phyloP scores from a whole-genome alignment of 1,140 invertebrate genomes.

The Dreissena rostriformis region DNA sequence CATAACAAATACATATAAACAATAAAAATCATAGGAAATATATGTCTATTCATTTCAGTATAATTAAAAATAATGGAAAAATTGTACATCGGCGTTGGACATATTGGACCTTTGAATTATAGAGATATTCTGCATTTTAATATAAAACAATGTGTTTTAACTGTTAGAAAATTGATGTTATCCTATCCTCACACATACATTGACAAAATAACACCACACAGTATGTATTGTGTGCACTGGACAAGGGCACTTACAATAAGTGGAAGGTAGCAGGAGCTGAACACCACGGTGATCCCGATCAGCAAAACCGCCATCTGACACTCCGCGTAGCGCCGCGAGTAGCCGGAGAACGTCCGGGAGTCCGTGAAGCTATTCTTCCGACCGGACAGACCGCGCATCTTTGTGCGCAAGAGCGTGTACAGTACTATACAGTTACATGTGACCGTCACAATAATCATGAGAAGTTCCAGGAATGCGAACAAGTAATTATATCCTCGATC shows the following conservation, averaged over 20 bases:
- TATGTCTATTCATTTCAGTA: no score
- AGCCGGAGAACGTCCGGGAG: conserved; percentile 64
- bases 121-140: no score
- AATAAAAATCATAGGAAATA: no score
- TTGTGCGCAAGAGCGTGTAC: conserved; percentile 71
- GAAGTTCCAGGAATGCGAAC: conserved; percentile 72
- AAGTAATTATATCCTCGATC: conserved; percentile 74
- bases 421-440: conserved; percentile 78
- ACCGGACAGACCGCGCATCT: conserved; percentile 61
- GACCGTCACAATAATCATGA: conserved; percentile 73
- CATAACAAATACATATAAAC: no score
- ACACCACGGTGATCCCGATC: conserved; percentile 80
- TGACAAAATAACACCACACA: no score
- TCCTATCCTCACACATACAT: no score
- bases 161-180: no score
- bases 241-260: conserved; percentile 77
- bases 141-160: no score
- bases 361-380: conserved; percentile 57
- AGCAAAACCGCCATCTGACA: conserved; percentile 81
- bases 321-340: conserved; percentile 78
- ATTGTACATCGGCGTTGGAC: no score
- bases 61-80: no score
- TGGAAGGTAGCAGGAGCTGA: conserved; percentile 80
- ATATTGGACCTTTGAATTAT: no score
- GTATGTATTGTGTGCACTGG: no score